Conservation (phyloP, 2,113 vertebrate genomes). For the Cyprinodon brontotheroides region DNA sequence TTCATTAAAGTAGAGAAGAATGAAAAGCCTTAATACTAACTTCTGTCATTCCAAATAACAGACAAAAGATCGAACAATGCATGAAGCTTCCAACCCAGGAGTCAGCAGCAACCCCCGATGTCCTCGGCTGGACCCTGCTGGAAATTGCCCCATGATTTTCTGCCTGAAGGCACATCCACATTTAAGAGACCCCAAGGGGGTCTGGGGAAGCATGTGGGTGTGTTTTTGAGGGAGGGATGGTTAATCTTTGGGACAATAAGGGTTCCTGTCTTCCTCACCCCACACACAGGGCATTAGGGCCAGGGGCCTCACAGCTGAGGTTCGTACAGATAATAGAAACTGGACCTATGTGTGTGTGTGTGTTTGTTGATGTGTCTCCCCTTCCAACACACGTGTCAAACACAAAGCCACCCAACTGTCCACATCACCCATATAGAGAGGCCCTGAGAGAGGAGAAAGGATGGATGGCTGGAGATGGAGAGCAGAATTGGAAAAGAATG, state of each 20-base stretch:
- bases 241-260: slow-evolving; percentile 76
- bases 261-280: slow-evolving; percentile 45
- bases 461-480: slow-evolving; percentile 29
- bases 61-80: slow-evolving; percentile 36
- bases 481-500: slow-evolving; percentile 29
- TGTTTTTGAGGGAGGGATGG: slow-evolving; percentile 36
- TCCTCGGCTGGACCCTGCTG: slow-evolving; percentile 48
- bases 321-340: slow-evolving; percentile 62
- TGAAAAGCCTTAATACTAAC: slow-evolving; percentile 6
- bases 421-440: slow-evolving; percentile 40
- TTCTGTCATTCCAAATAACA: slow-evolving; percentile 14
- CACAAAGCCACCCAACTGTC: slow-evolving; percentile 78
- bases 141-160: slow-evolving; percentile 79
- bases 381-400: slow-evolving; percentile 70
- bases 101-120: slow-evolving; percentile 33
- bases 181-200: slow-evolving; percentile 74
- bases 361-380: slow-evolving; percentile 29
- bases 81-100: slow-evolving; percentile 31
- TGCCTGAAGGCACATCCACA: slow-evolving; percentile 78
- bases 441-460: slow-evolving; percentile 18
- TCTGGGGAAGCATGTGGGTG: slow-evolving; percentile 43
- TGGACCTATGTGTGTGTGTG: slow-evolving; percentile 38
- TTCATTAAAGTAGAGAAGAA: neutral
- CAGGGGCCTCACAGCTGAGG: slow-evolving; percentile 71
- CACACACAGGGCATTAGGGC: slow-evolving; percentile 60